Evolutionary conservation across 2,113 vertebrate genomes (phyloP).

Genomic region (Aspidoscelis tigris): DNA sequence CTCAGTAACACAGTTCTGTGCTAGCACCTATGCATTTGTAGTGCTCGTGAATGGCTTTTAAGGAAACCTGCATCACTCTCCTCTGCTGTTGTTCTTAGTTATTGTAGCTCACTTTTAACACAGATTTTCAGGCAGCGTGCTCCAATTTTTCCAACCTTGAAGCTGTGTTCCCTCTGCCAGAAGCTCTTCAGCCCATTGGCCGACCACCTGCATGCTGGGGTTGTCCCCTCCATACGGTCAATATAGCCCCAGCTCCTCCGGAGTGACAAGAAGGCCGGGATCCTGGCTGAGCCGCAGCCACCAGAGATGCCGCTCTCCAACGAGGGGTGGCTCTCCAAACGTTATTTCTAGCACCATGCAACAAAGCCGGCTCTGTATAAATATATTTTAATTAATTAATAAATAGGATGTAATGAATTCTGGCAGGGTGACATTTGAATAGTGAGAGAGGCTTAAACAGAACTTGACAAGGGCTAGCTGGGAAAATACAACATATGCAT

Average conservation of each 20-base stretch:
- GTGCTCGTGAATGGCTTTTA: neutral
- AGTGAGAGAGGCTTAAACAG: slow-evolving; percentile 74
- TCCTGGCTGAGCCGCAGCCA: slow-evolving; percentile 54
- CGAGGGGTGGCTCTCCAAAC: slow-evolving; percentile 73
- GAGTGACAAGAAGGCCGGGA: slow-evolving; percentile 53
- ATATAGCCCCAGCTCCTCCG: slow-evolving; percentile 38
- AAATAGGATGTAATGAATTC: slow-evolving; percentile 80
- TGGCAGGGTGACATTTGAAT: slow-evolving; percentile 85
- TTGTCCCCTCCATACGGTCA: slow-evolving; percentile 35
- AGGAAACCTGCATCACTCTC: too few species aligned
- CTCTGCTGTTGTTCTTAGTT: neutral
- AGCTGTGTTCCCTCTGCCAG: neutral
- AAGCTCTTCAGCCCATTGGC: neutral
- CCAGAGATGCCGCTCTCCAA: slow-evolving; percentile 52
- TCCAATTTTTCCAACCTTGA: neutral
- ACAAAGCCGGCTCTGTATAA: slow-evolving; percentile 77
- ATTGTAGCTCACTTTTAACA: too few species aligned
- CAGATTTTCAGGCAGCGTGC: neutral
- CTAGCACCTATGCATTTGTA: neutral
- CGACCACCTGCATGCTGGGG: slow-evolving; percentile 32
- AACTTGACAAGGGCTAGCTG: slow-evolving; percentile 75
- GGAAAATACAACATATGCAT: slow-evolving; percentile 61
- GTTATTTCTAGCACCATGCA: slow-evolving; percentile 78
- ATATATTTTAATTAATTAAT: slow-evolving; percentile 85
- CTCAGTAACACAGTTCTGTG: neutral